Evolutionary conservation across 2,797 vertebrate species (phyloP).

Genomic region (Heliangelus exortis): DNA sequence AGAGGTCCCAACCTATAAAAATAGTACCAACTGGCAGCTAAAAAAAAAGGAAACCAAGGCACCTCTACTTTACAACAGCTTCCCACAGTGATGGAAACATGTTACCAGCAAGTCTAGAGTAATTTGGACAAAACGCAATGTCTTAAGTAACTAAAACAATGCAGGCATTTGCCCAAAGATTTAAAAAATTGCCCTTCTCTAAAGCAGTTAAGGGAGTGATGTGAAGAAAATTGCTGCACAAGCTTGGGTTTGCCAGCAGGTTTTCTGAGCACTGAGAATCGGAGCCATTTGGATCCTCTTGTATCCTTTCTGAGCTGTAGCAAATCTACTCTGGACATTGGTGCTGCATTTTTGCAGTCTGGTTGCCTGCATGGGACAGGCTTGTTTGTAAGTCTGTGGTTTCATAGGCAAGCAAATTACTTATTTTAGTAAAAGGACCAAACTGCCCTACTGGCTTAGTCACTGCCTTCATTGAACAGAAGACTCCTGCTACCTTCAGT

Average conservation of each 20-base stretch:
- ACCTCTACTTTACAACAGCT: neutral
- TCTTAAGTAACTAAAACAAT: neutral
- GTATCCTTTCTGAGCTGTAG: neutral
- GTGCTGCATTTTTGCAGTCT: neutral
- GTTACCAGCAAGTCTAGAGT: neutral
- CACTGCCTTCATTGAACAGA: constrained; percentile 6
- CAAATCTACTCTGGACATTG: neutral
- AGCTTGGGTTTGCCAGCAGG: neutral
- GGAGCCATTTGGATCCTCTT: neutral
- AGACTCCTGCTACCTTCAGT: constrained; percentile 8
- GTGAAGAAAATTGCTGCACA: neutral
- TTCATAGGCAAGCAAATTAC: constrained; percentile 21
- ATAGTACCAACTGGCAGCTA: neutral
- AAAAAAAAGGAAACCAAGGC: neutral
- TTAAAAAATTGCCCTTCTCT: neutral
- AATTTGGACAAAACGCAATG: neutral
- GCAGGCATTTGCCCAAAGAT: neutral
- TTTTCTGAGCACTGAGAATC: neutral
- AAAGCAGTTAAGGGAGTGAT: neutral
- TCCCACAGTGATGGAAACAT: neutral
- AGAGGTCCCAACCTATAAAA: neutral
- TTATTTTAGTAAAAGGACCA: neutral
- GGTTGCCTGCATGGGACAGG: neutral
- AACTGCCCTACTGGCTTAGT: constrained; percentile 23
- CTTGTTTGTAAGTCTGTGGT: neutral